These are phyloP conservation scores for Drosophila varians DNA, from an alignment of 1,140 invertebrate genomes.

Conservation along the genomic window DNA sequence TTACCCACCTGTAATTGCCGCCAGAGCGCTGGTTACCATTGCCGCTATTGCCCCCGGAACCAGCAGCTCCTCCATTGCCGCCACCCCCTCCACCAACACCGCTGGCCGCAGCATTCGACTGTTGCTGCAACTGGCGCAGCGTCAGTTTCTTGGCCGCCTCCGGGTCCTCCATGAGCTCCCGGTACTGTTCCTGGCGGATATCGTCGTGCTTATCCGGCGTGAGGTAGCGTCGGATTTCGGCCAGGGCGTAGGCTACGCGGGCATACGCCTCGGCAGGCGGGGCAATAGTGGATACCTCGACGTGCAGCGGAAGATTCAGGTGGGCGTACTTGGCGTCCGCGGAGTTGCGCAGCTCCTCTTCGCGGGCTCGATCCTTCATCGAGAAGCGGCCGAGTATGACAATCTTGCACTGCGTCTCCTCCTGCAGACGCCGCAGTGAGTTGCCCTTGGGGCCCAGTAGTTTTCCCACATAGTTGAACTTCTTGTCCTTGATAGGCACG, in stretches of 20 bases:
- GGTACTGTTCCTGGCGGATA: slow-evolving; percentile 91
- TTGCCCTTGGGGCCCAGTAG: slow-evolving; percentile 96
- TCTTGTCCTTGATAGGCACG: slow-evolving; percentile 94
- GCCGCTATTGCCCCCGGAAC: slow-evolving; percentile 45
- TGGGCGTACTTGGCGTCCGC: slow-evolving; percentile 97
- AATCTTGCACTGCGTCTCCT: slow-evolving; percentile 98
- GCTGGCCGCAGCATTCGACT: slow-evolving; percentile 58
- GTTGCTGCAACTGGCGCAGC: slow-evolving; percentile 73
- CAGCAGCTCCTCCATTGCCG: slow-evolving; percentile 27
- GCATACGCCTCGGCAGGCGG: slow-evolving; percentile 96
- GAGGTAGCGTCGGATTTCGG: slow-evolving; percentile 89
- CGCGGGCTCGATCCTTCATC: slow-evolving; percentile 96
- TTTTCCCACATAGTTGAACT: slow-evolving; percentile 98
- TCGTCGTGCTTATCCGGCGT: slow-evolving; percentile 91
- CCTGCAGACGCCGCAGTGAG: slow-evolving; percentile 95
- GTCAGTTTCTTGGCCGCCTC: slow-evolving; percentile 80
- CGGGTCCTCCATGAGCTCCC: slow-evolving; percentile 87
- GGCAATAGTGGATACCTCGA: slow-evolving; percentile 95
- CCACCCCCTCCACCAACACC: slow-evolving; percentile 29
- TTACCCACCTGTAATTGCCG: slow-evolving; percentile 68
- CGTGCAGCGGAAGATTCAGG: slow-evolving; percentile 95
- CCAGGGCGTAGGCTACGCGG: slow-evolving; percentile 93
- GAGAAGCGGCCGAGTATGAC: slow-evolving; percentile 96
- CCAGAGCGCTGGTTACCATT: slow-evolving; percentile 65
- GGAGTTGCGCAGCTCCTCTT: slow-evolving; percentile 94